Base-by-base conservation (phyloP, 2,797 vertebrate species). In the Podargus strigoides region DNA sequence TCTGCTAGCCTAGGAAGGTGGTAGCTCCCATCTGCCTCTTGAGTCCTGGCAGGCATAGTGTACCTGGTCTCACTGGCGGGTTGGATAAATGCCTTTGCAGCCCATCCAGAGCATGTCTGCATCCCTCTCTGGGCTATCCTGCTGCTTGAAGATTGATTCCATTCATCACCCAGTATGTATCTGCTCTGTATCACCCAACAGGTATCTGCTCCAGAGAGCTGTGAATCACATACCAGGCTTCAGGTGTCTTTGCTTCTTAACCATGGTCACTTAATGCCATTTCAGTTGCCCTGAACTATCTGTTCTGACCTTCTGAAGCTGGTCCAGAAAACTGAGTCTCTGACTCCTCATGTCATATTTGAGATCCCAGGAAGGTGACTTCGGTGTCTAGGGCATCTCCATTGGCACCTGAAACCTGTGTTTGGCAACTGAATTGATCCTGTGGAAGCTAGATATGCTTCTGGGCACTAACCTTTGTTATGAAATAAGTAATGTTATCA, bases 221-320 rank as follows among this genome's bases (percentile, higher is more conserved):
- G 46, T 17, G 56, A 36, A 9, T 86, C n/a, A 34, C 2, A 2
- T 26, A 6, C n/a, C 14, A 27, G n/a, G 17, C 36, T 68, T 72
- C 23, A 36, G 52, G 42, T 24, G 21, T 47, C 32, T 82, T 67
- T 50, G 9, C n/a, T 89, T 42, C 79, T 64, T 79, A 52, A 1
- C 9, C 3, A 1, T 6, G 14, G 8, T 28, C 17, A 9, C 13
- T 20, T 10, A 42, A 23, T 32, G 52, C 10, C 3, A 2, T 30
- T 69, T 86, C 34, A 76, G 20, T 14, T 16, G 12, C 32, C 24
- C n/a, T 78, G 36, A 41, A 3, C 11, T 34, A 2, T 34, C 41
- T 69, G 9, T 55, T 13, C 12, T 28, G 55, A 26, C 34, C 34
- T 72, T 49, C 50, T 82, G 70, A 39, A 59, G 62, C 36, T 68